Evolutionary conservation across 2,797 vertebrate species (phyloP).

Genomic region (Sardinella longiceps): DNA sequence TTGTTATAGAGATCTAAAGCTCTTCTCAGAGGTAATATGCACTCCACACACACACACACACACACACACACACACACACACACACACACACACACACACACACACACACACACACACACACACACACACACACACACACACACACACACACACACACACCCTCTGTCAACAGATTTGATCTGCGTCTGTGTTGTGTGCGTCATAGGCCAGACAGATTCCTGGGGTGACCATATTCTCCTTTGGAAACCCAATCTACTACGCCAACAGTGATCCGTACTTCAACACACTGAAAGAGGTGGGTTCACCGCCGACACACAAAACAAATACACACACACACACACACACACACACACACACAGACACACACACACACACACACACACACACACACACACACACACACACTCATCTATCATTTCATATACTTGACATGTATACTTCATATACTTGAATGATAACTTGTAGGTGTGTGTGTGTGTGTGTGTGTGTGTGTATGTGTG

Average conservation of each 20-base stretch:
- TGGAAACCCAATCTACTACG: conserved; percentile 82
- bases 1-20: conserved; percentile 79
- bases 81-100: neutral
- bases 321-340: too few relatives aligned
- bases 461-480: neutral
- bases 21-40: conserved; percentile 77
- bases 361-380: neutral
- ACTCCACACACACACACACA: neutral
- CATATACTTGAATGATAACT: too few relatives aligned
- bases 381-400: too few relatives aligned
- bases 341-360: neutral
- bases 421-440: too few relatives aligned
- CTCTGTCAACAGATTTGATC: neutral
- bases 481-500: neutral
- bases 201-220: conserved; percentile 79
- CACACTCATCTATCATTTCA: too few relatives aligned
- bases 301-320: neutral
- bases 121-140: neutral
- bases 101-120: neutral
- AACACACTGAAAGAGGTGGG: conserved; percentile 71
- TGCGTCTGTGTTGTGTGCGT: neutral
- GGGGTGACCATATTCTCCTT: conserved; percentile 84
- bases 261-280: conserved; percentile 80
- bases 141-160: too few relatives aligned
- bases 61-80: neutral